These are phyloP conservation scores for Bos javanicus DNA, from an alignment of 2,113 vertebrate genomes.

Conservation along the genomic window DNA sequence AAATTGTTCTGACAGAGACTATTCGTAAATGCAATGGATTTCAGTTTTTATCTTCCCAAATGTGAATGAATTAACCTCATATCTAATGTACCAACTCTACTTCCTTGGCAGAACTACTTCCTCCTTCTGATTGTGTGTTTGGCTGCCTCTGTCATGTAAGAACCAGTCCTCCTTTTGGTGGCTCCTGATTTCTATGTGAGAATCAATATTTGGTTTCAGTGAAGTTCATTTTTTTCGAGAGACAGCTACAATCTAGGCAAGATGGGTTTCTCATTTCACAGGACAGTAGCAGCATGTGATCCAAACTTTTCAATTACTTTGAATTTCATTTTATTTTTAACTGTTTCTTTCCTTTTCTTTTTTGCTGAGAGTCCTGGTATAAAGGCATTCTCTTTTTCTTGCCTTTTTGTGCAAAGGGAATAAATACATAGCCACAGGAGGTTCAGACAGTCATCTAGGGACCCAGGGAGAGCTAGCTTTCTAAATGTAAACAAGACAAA, in stretches of 20 bases:
- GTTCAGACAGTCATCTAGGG: background rate
- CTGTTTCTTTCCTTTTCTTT: background rate
- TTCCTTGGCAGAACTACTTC: background rate
- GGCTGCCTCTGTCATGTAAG: background rate
- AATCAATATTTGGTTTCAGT: background rate
- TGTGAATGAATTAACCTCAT: background rate
- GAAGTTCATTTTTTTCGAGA: background rate
- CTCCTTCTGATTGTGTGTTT: background rate
- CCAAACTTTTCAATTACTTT: background rate
- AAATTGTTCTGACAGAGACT: background rate
- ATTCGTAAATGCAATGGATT: background rate
- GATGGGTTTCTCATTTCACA: background rate
- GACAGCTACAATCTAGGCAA: background rate
- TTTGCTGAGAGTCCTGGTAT: background rate
- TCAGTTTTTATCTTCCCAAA: background rate
- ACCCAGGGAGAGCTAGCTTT: background rate
- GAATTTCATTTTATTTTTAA: background rate
- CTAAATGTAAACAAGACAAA: background rate
- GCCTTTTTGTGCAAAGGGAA: background rate
- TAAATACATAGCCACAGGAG: background rate
- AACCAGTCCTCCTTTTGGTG: background rate
- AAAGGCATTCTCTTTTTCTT: background rate
- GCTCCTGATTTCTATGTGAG: background rate
- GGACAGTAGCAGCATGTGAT: background rate
- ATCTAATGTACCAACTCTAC: background rate